A percentile compares a stretch with the other conserved stretches of the same genome.
phyloP scores from a whole-genome alignment of 2,797 vertebrate genomes.

The Tadarida brasiliensis region DNA sequence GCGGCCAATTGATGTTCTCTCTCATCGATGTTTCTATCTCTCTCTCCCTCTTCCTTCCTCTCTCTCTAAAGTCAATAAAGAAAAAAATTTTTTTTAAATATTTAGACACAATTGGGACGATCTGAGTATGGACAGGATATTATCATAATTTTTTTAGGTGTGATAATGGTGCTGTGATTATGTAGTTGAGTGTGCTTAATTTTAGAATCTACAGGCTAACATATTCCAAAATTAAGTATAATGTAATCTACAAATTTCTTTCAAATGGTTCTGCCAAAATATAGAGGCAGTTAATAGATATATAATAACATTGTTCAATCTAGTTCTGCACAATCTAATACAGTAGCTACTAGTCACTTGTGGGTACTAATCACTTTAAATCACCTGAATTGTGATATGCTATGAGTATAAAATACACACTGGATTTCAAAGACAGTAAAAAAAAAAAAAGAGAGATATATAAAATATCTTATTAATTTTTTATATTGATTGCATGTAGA shows the following conservation, averaged over 20 bases:
- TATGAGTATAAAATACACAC: not conserved
- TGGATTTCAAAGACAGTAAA: not conserved
- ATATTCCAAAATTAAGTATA: constrained; percentile 45
- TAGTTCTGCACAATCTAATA: not conserved
- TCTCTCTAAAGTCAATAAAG: too few species aligned
- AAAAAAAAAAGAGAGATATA: not conserved
- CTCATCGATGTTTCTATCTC: too few species aligned
- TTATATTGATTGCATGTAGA: not conserved
- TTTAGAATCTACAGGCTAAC: not conserved
- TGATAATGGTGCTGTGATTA: not conserved
- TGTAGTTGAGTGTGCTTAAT: not conserved
- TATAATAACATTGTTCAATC: not conserved
- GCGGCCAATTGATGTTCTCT: too few species aligned
- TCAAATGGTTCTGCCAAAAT: constrained; percentile 34
- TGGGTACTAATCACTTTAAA: not conserved
- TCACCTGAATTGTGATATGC: not conserved
- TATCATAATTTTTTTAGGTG: not conserved
- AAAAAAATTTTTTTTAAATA: too few species aligned
- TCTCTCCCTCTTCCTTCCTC: too few species aligned
- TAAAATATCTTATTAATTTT: not conserved
- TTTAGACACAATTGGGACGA: not conserved
- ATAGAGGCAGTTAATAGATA: not conserved
- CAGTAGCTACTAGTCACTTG: not conserved
- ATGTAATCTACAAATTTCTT: constrained; percentile 8
- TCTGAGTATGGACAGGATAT: not conserved